Evolutionary conservation across 2,797 vertebrate genomes (phyloP).

Genomic region (Falco peregrinus): DNA sequence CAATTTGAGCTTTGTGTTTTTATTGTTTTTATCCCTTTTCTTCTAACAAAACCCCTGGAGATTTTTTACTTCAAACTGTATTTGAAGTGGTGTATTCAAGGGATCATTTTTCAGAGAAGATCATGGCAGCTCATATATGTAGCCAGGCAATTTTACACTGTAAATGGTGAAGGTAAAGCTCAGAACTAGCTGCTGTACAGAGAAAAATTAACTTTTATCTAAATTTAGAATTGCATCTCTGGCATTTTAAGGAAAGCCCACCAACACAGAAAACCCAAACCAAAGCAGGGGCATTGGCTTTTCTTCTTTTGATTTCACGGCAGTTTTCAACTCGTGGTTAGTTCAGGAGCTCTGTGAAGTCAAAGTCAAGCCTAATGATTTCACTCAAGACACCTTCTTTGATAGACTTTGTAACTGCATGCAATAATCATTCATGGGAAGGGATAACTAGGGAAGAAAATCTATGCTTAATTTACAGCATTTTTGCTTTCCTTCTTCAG

Average conservation of each 20-base stretch:
- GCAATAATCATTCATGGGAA: background rate
- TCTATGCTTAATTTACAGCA: background rate
- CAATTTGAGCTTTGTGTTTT: background rate
- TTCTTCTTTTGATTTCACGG: background rate
- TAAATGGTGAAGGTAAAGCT: background rate
- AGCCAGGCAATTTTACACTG: background rate
- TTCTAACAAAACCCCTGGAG: background rate
- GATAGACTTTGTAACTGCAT: background rate
- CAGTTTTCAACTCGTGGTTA: background rate
- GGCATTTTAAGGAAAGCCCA: background rate
- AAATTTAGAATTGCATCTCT: background rate
- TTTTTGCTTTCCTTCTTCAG: background rate
- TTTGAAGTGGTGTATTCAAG: background rate
- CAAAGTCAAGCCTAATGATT: background rate
- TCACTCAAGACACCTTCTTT: background rate
- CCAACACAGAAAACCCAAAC: background rate
- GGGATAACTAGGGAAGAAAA: background rate
- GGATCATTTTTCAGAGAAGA: background rate
- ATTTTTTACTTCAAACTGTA: background rate
- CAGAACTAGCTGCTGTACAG: background rate
- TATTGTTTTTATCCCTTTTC: background rate
- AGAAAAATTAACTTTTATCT: background rate
- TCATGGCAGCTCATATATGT: accelerated
- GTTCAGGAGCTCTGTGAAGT: background rate
- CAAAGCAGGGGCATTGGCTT: background rate